Evolutionary conservation across 2,113 vertebrate species (phyloP).

Genomic region (Psittacula cyanocephala): DNA sequence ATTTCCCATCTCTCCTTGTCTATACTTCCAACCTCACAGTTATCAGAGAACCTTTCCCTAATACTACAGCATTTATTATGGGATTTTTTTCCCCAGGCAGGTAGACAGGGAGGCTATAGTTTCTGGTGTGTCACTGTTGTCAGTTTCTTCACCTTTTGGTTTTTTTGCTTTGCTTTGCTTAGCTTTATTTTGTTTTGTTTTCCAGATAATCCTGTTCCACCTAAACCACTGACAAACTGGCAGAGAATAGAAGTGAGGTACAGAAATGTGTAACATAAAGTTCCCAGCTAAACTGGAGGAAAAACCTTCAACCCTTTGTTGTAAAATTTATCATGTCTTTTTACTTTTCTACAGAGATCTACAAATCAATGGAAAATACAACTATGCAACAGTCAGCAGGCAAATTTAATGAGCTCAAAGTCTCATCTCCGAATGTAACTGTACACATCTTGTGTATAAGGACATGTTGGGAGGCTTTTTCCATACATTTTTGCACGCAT

Average conservation of each 20-base stretch:
- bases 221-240: not conserved
- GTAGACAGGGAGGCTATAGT: not conserved
- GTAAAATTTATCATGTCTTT: not conserved
- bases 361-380: not conserved
- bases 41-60: not conserved
- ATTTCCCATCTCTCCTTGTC: not conserved
- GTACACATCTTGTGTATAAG: not conserved
- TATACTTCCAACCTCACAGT: not conserved
- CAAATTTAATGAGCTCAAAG: not conserved
- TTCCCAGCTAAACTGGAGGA: not conserved
- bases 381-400: not conserved
- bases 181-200: not conserved
- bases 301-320: fast-evolving
- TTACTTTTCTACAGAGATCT: not conserved
- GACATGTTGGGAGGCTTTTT: not conserved
- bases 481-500: not conserved
- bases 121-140: not conserved
- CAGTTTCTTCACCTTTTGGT: not conserved
- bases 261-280: not conserved
- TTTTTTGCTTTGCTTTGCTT: not conserved
- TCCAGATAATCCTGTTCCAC: not conserved
- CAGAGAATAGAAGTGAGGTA: not conserved
- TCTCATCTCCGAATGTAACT: not conserved
- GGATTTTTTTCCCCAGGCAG: not conserved
- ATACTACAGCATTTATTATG: not conserved